Evolutionary conservation across 2,113 vertebrate species (phyloP).

Genomic region (Penelope pileata): DNA sequence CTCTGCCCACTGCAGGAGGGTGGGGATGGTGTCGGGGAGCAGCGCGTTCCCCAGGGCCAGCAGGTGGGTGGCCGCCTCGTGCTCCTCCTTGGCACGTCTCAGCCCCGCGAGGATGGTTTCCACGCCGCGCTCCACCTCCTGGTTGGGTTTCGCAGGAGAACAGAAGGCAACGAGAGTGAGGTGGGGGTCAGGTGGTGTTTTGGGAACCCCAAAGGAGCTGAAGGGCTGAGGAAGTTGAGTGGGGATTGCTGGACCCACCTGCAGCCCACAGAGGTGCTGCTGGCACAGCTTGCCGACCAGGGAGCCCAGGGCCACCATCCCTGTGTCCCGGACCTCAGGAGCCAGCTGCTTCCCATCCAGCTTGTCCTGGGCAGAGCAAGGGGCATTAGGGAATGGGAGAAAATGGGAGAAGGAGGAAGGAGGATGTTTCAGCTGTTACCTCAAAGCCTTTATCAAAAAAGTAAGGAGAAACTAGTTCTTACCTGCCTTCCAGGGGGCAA

Average conservation of each 20-base stretch:
- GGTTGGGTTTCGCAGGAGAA: neutral
- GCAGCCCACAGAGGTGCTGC: conserved; percentile 54
- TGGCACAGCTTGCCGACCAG: conserved; percentile 71
- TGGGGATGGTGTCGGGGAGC: conserved; percentile 61
- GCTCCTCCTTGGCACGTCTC: neutral
- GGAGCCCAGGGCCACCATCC: conserved; percentile 35
- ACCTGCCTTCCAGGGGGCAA: neutral
- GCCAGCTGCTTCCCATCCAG: conserved; percentile 34
- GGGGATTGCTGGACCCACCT: conserved; percentile 51
- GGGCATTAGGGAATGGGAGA: neutral
- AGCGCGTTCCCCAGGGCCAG: conserved; percentile 53
- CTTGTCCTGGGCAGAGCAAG: conserved; percentile 36
- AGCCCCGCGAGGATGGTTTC: conserved; percentile 46
- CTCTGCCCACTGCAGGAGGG: conserved; percentile 46
- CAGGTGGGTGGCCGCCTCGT: conserved; percentile 3
- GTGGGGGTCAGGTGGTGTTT: neutral
- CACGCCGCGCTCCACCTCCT: conserved; percentile 58
- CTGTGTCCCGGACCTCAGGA: conserved; percentile 35
- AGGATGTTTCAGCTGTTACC: neutral
- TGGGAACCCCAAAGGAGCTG: fast-evolving
- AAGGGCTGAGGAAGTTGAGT: neutral
- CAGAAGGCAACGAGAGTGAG: neutral
- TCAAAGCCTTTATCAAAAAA: neutral
- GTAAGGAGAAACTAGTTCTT: neutral
- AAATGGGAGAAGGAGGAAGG: fast-evolving